phyloP scores from a whole-genome alignment of 2,113 vertebrate species.

The Galeopterus variegatus region DNA sequence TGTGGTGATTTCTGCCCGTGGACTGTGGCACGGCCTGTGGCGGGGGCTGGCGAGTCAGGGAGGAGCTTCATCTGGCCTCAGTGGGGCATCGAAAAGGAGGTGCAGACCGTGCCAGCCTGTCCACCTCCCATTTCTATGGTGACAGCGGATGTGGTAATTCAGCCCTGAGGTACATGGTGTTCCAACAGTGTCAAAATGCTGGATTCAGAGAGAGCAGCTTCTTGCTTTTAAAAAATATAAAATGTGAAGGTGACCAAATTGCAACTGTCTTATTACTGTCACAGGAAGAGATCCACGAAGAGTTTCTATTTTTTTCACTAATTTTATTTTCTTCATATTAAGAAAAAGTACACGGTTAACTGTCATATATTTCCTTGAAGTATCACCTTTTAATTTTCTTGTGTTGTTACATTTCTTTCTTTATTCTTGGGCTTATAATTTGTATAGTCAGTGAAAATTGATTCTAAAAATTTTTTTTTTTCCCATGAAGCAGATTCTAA shows the following conservation, averaged over 20 bases:
- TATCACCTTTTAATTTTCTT: not conserved
- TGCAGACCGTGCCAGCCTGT: not conserved
- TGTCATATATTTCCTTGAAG: not conserved
- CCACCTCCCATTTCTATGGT: conserved; percentile 80
- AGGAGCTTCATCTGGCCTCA: not conserved
- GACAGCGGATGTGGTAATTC: conserved; percentile 74
- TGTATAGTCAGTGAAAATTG: not conserved
- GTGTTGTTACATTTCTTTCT: not conserved
- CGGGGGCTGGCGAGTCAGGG: conserved; percentile 11
- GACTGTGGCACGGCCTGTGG: conserved; percentile 18
- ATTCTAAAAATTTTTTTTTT: not conserved
- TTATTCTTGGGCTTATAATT: not conserved
- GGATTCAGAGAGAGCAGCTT: not conserved
- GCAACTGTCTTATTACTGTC: not conserved
- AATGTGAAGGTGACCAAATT: not conserved
- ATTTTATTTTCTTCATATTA: conserved; percentile 3
- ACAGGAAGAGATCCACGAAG: not conserved
- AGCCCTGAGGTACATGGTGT: conserved; percentile 77
- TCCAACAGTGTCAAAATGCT: conserved; percentile 57
- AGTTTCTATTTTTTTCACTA: not conserved
- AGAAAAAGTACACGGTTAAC: not conserved
- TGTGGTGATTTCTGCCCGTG: conserved; percentile 52
- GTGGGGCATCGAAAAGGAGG: conserved; percentile 38
- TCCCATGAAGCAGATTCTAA: not conserved
- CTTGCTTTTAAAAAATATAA: conserved; percentile 2